Evolutionary conservation across 1,140 invertebrate genomes (phyloP).

Genomic region (Delia radicum): DNA sequence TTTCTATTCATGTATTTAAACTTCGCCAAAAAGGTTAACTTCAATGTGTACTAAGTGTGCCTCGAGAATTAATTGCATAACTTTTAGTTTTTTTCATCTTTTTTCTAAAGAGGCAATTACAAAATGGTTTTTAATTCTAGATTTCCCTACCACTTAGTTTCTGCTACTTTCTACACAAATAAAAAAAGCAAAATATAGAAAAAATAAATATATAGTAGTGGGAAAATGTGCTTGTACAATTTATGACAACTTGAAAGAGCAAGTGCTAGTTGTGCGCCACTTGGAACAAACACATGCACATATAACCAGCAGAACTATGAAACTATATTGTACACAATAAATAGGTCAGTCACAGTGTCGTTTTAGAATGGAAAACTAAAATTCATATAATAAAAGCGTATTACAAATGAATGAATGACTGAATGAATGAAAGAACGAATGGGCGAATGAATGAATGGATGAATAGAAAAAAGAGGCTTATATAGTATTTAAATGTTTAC

Average conservation of each 20-base stretch:
- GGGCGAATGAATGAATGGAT: too few relatives aligned
- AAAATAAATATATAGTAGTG: background rate
- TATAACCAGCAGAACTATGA: constrained; percentile 1
- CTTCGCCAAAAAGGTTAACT: constrained; percentile 3
- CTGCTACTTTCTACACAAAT: background rate
- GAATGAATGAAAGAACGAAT: background rate
- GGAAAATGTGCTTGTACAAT: background rate
- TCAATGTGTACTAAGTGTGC: background rate
- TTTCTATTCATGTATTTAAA: background rate
- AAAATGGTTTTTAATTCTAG: constrained; percentile 5
- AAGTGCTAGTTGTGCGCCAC: background rate
- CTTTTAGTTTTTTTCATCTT: background rate
- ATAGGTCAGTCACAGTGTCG: constrained; percentile 3
- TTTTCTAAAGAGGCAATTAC: background rate
- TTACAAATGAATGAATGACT: background rate
- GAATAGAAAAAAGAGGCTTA: background rate
- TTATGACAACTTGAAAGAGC: constrained; percentile 4
- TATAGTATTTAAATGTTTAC: background rate
- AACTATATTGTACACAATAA: background rate
- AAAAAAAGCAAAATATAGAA: background rate
- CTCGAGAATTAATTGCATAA: background rate
- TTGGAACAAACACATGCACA: background rate
- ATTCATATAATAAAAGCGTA: background rate
- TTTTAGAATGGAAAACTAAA: background rate
- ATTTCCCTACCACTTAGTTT: background rate